Conservation (phyloP, 2,888 invertebrate genomes). For the Drosophila setosimentum region DNA sequence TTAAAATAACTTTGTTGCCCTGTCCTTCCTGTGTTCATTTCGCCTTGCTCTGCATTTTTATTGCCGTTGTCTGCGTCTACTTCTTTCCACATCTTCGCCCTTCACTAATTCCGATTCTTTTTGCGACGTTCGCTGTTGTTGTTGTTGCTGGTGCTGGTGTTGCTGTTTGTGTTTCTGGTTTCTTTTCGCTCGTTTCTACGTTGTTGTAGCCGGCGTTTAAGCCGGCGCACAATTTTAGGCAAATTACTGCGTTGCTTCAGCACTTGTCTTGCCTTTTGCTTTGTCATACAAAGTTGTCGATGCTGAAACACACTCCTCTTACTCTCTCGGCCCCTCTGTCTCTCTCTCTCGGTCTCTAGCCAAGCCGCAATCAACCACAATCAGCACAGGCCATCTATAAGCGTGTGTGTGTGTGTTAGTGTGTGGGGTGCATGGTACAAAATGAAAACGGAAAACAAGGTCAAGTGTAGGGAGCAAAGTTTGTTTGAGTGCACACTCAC, state of each 20-base stretch:
- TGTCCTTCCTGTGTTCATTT: slow-evolving; percentile 68
- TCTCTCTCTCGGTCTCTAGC: background rate
- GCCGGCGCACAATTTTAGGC: slow-evolving; percentile 62
- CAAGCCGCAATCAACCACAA: slow-evolving; percentile 45
- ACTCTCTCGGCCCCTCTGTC: background rate
- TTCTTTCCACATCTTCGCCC: slow-evolving; percentile 52
- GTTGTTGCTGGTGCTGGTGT: slow-evolving; percentile 18
- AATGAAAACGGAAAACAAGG: slow-evolving; percentile 79
- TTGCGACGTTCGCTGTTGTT: slow-evolving; percentile 13
- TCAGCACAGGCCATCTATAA: slow-evolving; percentile 29
- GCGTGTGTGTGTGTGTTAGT: slow-evolving; percentile 19
- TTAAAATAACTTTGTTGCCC: slow-evolving; percentile 79
- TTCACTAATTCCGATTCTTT: slow-evolving; percentile 49
- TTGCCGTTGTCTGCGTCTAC: slow-evolving; percentile 56
- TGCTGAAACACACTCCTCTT: slow-evolving; percentile 22
- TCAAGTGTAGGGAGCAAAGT: slow-evolving; percentile 81
- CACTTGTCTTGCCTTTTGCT: slow-evolving; percentile 58
- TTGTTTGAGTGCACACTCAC: slow-evolving; percentile 69
- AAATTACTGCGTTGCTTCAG: slow-evolving; percentile 61
- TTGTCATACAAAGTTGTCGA: slow-evolving; percentile 58
- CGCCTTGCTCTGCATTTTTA: slow-evolving; percentile 68
- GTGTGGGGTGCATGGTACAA: slow-evolving; percentile 53
- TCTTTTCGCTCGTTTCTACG: slow-evolving; percentile 18
- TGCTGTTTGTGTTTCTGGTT: slow-evolving; percentile 33
- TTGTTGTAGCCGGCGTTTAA: slow-evolving; percentile 62